A percentile compares a stretch with the other conserved stretches of the same genome.
Conservation (phyloP, 2,888 invertebrate genomes). For the Drosophila ustulata region DNA sequence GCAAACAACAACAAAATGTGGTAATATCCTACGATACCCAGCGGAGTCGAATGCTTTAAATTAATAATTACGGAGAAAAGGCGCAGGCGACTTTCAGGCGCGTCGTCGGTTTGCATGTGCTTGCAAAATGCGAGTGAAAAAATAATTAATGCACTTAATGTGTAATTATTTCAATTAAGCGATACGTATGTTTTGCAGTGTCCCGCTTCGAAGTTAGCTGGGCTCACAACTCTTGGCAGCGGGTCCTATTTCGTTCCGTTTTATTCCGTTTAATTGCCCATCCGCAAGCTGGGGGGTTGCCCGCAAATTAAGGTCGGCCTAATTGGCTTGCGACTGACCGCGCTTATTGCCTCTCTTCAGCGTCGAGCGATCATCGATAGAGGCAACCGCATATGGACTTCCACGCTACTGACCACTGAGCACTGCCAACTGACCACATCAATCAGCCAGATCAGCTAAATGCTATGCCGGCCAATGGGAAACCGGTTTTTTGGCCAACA, state of each 20-base stretch:
- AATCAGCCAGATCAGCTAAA: constrained; percentile 61
- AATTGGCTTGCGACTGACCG: constrained; percentile 52
- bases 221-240: neutral
- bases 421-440: constrained; percentile 39
- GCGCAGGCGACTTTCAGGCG: constrained; percentile 69
- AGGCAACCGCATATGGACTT: constrained; percentile 45
- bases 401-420: constrained; percentile 18
- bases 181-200: constrained; percentile 44
- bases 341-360: constrained; percentile 16
- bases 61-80: constrained; percentile 74
- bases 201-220: constrained; percentile 15
- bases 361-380: constrained; percentile 59
- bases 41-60: constrained; percentile 75
- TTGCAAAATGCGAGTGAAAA: constrained; percentile 57
- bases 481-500: constrained; percentile 56
- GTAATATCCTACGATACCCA: constrained; percentile 73
- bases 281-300: constrained; percentile 13
- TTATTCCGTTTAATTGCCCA: constrained; percentile 55
- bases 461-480: constrained; percentile 38
- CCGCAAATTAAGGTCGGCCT: constrained; percentile 66
- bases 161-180: constrained; percentile 84
- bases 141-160: constrained; percentile 83
- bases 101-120: constrained; percentile 61
- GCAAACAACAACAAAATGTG: constrained; percentile 34
- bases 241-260: constrained; percentile 44